Base-by-base conservation (phyloP, 1,140 invertebrate genomes). In the Meloidogyne floridensis region DNA sequence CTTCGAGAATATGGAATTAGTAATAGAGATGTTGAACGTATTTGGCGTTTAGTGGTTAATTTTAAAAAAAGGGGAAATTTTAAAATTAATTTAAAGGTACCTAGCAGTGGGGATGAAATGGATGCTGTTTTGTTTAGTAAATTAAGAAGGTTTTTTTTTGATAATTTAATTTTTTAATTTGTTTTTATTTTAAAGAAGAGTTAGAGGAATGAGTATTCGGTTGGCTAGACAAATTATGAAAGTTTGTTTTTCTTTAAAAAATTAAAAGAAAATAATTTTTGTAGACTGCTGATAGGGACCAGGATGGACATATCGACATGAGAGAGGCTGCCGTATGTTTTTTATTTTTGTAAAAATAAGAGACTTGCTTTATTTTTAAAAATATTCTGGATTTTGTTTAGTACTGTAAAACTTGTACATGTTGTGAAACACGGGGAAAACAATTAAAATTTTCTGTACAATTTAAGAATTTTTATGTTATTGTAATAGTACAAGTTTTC, bases 161-260 rank as follows among this genome's bases (percentile, higher is more conserved):
- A 20, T 0, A 42, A n/a, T 42, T 51, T 90, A 0, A 42, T 0
- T n/a, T 72, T 32, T 20, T 20, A 72, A 20, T 42, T 8, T 72
- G 7, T 32, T 53, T 51, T 65, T 32, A 42, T 0, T 75, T 53
- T 15, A n/a, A 59, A 74, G 87, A 78, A 51, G 88, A 47, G 82
- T 89, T 47, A 72, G 88, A 73, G 88, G 88, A 75, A 89, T 89
- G 88, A 89, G 88, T 47, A 89, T 89, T 75, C 78, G 88, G 18
- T 80, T 89, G 53, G 88, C 88, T 7, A 72, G 89, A 65, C 88
- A 89, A 74, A 89, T 89, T 32, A 90, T 89, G 88, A 89, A 89
- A 86, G 88, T 88, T 47, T 65, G 10, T 53, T 59, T 70, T 77
- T 65, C 69, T 10, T 42, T 32, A n/a, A 15, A 51, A 15, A 18